Evolutionary conservation across 2,797 vertebrate species (phyloP).

Genomic region (Macropodus opercularis): DNA sequence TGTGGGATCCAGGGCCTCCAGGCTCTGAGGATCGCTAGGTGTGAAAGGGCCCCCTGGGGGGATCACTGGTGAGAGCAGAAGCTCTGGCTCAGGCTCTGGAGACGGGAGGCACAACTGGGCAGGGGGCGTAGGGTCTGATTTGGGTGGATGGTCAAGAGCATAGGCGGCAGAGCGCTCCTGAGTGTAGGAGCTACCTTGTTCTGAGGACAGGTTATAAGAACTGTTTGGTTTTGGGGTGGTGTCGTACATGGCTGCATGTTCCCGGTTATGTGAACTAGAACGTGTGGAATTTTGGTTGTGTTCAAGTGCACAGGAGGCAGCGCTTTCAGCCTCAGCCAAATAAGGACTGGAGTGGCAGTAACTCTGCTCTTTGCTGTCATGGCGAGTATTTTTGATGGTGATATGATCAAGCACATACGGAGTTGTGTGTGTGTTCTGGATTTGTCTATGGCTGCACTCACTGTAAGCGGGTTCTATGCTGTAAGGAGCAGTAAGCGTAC

Average conservation of each 20-base stretch:
- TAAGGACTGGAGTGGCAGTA: conserved; percentile 52
- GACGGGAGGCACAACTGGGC: conserved; percentile 77
- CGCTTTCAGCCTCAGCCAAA: conserved; percentile 57
- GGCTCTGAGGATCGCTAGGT: conserved; percentile 85
- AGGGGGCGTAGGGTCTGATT: conserved; percentile 50
- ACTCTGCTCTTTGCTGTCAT: conserved; percentile 53
- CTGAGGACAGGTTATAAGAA: conserved; percentile 53
- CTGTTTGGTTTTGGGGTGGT: conserved; percentile 42
- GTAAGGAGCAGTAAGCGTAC: conserved; percentile 42
- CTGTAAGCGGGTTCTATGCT: conserved; percentile 47
- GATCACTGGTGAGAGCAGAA: conserved; percentile 78
- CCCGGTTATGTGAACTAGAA: conserved; percentile 35
- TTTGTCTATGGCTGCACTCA: conserved; percentile 59
- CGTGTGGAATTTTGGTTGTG: conserved; percentile 29
- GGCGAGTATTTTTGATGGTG: conserved; percentile 51
- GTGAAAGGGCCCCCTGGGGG: conserved; percentile 81
- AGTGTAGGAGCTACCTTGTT: conserved; percentile 60
- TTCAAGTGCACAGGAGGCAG: conserved; percentile 51
- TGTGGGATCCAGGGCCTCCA: conserved; percentile 87
- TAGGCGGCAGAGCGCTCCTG: conserved; percentile 51
- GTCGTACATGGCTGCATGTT: conserved; percentile 40
- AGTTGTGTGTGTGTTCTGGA: conserved; percentile 36
- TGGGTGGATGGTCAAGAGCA: conserved; percentile 33
- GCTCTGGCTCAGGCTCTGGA: conserved; percentile 71
- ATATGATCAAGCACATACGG: conserved; percentile 57